phyloP scores from a whole-genome alignment of 1,140 invertebrate genomes.

The Notospermus geniculatus region DNA sequence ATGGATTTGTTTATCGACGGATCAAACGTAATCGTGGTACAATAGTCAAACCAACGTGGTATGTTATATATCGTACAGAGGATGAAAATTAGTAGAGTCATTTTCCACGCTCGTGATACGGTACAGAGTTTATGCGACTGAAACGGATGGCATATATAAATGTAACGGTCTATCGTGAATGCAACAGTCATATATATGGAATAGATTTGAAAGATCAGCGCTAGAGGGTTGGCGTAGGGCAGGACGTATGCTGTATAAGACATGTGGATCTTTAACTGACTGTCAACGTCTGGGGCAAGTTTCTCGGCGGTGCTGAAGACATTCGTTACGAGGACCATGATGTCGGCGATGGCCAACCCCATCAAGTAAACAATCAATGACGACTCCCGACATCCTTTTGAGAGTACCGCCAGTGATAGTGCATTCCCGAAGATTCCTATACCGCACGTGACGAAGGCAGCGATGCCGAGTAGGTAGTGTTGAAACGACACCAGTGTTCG shows the following conservation, averaged over 20 bases:
- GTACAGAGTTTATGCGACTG: not conserved
- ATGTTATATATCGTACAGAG: not conserved
- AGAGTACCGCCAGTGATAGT: not conserved
- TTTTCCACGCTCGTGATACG: constrained; percentile 2
- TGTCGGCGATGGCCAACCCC: not conserved
- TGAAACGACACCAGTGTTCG: not conserved
- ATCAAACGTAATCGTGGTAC: not conserved
- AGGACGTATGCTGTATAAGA: not conserved
- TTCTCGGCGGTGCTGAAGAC: not conserved
- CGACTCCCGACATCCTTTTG: not conserved
- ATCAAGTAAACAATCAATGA: not conserved
- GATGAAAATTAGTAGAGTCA: not conserved
- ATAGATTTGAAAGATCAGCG: not conserved
- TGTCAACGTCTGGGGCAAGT: not conserved
- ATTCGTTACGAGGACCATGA: not conserved
- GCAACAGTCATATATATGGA: constrained; percentile 8
- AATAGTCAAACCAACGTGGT: constrained; percentile 6
- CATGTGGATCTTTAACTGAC: constrained; percentile 1
- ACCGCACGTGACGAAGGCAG: not conserved
- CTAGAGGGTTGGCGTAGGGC: not conserved
- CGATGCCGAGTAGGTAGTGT: not conserved
- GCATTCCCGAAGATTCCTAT: not conserved
- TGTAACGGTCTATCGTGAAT: constrained; percentile 6
- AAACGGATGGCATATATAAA: constrained; percentile 5
- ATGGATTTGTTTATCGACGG: not conserved